Base-by-base conservation (phyloP, 2,888 invertebrate species). In the Diarsia mendica region DNA sequence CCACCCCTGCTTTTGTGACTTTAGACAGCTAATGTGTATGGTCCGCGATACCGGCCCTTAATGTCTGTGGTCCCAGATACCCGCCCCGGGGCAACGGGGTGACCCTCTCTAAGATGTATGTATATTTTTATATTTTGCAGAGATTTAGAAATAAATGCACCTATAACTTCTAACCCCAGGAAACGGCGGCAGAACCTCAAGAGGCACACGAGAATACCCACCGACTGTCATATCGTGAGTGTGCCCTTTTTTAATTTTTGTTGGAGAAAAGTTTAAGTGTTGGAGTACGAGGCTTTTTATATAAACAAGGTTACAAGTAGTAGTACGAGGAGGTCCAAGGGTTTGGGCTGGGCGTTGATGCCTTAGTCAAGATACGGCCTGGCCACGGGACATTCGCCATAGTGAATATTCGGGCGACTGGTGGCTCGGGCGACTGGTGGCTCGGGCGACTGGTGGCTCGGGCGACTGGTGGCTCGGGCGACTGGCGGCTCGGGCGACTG, bases 101-200 rank as follows among this genome's bases (percentile, higher is more conserved):
- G 11, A 60, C 77, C 55, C 49, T 75, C 78, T 60, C 75, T 72
- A 74, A 79, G 80, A 68, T 77, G 83, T 79, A 76, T 73, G 72
- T 85, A 75, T 82, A 69, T 83, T 75, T 73, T 85, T 77, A 76
- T 85, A 69, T 72, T 80, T 79, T 80, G 18, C 84, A 85, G 87
- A 75, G 87, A 87, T 66, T 75, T 84, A 75, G 83, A 87, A 74
- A 77, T 84, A 49, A 75, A 85, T 64, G 77, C 78, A 72, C 82
- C 76, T 55, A 67, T 79, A 58, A 70, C 67, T 67, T 75, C 67
- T 49, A 88, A 83, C 68, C 77, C 83, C 76, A 87, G 72, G 83
- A 88, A 85, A 83, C 80, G 79, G 18, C 90, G 86, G 86, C 90
- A 85, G 69, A 81, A 82, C 28, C 65, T 78, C 28, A 83, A 83